phyloP scores from a whole-genome alignment of 2,113 vertebrate species.

The mouse (Mus musculus) region GRCm39 chr8:90683001-90683500 shows the following conservation, averaged over 20 bases:
- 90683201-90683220: background rate
- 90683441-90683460: slow-evolving; percentile 68
- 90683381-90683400: background rate
- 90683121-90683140: background rate
- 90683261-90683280: background rate
- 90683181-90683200: background rate
- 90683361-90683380: background rate
- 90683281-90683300: background rate
- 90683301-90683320: slow-evolving; percentile 9
- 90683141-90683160: background rate
- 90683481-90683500: slow-evolving; percentile 74
- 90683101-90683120: background rate
- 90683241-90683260: background rate
- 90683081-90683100: background rate
- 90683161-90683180: background rate
- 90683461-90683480: slow-evolving; percentile 83
- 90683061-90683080: too few relatives aligned
- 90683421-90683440: background rate
- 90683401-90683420: slow-evolving; percentile 62
- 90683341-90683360: background rate
- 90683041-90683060: background rate
- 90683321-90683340: background rate
- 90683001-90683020: background rate
- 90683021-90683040: background rate
- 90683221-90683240: background rate